These are phyloP conservation scores for Notechis scutatus DNA, from an alignment of 2,113 vertebrate genomes.

Conservation along the genomic window DNA sequence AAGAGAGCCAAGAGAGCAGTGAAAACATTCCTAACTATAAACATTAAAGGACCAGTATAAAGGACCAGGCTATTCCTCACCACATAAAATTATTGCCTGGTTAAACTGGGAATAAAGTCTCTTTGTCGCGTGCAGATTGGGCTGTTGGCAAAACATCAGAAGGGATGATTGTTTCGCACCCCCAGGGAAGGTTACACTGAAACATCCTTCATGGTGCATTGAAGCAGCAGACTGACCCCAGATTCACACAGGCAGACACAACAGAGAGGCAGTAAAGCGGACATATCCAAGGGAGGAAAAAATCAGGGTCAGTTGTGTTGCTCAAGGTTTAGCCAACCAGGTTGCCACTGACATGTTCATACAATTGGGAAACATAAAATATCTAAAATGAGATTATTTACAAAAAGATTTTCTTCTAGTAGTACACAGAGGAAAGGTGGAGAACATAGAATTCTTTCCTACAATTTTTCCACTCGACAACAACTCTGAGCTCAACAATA, in stretches of 20 bases:
- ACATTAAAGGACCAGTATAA: not conserved
- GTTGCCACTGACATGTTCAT: not conserved
- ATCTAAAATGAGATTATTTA: not conserved
- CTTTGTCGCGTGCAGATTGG: not conserved
- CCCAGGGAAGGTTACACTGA: not conserved
- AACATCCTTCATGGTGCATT: conserved; percentile 18
- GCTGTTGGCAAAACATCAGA: conserved; percentile 11
- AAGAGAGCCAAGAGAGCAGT: too few species aligned
- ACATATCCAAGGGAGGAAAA: not conserved
- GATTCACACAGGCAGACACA: not conserved
- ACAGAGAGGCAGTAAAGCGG: not conserved
- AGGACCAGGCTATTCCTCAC: not conserved
- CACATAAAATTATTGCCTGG: not conserved
- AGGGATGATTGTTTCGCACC: not conserved
- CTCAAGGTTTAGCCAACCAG: not conserved
- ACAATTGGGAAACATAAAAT: not conserved
- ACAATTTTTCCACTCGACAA: not conserved
- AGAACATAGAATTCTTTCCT: not conserved
- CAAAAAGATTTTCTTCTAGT: not conserved
- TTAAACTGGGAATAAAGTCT: conserved; percentile 11
- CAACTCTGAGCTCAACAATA: not conserved
- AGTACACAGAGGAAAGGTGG: not conserved
- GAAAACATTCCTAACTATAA: not conserved
- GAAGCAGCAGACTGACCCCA: not conserved
- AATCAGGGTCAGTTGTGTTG: not conserved